Percentiles rank a stretch among this genome's conserved stretches.
These are phyloP conservation scores for Porites lobata DNA, from an alignment of 92 coral and sea anemone species.

Conservation along the genomic window DNA sequence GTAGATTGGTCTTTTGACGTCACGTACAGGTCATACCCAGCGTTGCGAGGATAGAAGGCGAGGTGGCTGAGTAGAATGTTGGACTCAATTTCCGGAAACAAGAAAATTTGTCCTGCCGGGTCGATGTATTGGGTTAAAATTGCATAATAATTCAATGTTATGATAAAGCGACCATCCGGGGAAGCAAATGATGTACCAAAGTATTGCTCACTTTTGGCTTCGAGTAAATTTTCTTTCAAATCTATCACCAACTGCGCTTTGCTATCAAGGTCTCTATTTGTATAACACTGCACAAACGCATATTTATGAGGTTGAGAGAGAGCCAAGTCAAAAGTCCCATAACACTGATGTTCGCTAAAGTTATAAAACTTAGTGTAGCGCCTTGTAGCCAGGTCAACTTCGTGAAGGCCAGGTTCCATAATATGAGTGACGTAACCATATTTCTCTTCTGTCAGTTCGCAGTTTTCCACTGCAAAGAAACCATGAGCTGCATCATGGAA, in stretches of 20 bases:
- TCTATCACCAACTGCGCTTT: conserved; percentile 65
- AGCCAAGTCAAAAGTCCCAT: conserved; percentile 74
- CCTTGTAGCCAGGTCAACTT: conserved; percentile 64
- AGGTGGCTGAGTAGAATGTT: conserved; percentile 70
- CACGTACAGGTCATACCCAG: conserved; percentile 80
- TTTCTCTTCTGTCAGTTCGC: conserved; percentile 67
- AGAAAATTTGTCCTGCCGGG: conserved; percentile 58
- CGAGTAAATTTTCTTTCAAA: conserved; percentile 44
- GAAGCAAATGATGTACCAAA: conserved; percentile 73
- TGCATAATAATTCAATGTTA: conserved; percentile 64
- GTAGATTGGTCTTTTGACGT: conserved; percentile 72
- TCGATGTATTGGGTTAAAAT: conserved; percentile 64
- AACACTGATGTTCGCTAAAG: conserved; percentile 64
- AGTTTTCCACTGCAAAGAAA: conserved; percentile 66
- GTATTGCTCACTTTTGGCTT: conserved; percentile 44
- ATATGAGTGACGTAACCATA: conserved; percentile 81
- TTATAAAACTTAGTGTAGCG: conserved; percentile 68
- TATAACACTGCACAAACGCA: conserved; percentile 77
- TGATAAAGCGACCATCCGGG: conserved; percentile 77
- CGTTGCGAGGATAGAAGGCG: conserved; percentile 64
- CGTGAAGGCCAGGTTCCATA: conserved; percentile 77
- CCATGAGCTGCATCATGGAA: conserved; percentile 46
- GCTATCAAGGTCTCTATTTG: conserved; percentile 57
- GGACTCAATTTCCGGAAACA: conserved; percentile 72
- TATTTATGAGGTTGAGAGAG: conserved; percentile 46